Base-by-base conservation (phyloP, 2,113 vertebrate genomes). In the Nansenia antarctica region DNA sequence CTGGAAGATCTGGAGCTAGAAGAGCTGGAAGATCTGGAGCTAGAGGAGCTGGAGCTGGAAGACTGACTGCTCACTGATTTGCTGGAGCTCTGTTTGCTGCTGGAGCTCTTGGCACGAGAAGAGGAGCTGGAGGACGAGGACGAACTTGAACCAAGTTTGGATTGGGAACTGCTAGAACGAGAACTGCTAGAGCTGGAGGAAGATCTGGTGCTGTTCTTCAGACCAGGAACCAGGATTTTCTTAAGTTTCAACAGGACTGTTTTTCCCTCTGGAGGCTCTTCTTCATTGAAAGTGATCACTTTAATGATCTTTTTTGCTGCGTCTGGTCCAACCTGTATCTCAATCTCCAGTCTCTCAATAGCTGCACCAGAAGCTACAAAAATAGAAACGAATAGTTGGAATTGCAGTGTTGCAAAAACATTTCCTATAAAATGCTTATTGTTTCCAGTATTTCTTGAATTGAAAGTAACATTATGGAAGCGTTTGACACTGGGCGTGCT, bases 291-390 rank as follows among this genome's bases (percentile, higher is more conserved):
- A 1, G 64, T 85, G 29, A 88, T 88, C 32, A 88, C 74, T 7
- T 86, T 79, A n/a, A 90, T 76, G 62, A 93, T 82, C 79, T 89
- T 93, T 53, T 91, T 85, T 74, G 90, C 90, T 73, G 91, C 89
- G 73, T 70, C 91, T 68, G 87, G 76, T 85, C 93, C 92, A 65
- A 89, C 57, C 49, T 93, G 90, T 35, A 94, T 42, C 37, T 95
- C 92, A 72, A 94, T 24, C 62, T 90, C 82, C 30, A 95, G 80
- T 88, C 89, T 95, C 70, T 94, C 91, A 69, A 94, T 69, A 1
- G 47, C 71, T 77, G 78, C 72, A 32, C 80, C 92, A 85, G 87
- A 85, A 78, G 76, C 88, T 90, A 52, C 62, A 78, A 68, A 12
- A 14, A 62, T 29, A 78, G 9, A 68, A 4, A 27, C 9, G 64